Evolutionary conservation across 2,888 invertebrate genomes (phyloP).

Genomic region (Agrochola circellaris): DNA sequence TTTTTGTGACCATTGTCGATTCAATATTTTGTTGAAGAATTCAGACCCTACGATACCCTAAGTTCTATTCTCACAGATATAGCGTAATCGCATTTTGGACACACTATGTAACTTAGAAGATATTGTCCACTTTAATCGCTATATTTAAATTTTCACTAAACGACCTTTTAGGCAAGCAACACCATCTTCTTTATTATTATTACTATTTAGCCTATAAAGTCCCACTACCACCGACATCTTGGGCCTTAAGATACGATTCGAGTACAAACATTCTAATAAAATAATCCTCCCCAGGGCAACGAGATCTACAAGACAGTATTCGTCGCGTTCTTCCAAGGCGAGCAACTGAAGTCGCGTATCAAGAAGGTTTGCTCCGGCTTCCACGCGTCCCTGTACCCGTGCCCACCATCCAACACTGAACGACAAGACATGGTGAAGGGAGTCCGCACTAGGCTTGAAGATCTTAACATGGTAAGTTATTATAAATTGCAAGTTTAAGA

Average conservation of each 20-base stretch:
- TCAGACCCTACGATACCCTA: too few relatives aligned
- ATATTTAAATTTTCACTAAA: too few relatives aligned
- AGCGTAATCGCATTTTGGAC: too few relatives aligned
- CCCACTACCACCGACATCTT: background rate
- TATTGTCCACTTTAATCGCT: too few relatives aligned
- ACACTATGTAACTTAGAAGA: too few relatives aligned
- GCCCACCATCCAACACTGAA: slow-evolving; percentile 96
- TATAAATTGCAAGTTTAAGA: background rate
- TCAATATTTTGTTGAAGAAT: too few relatives aligned
- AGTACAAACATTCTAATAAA: background rate
- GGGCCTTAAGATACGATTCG: background rate
- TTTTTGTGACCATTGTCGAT: too few relatives aligned
- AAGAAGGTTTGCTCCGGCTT: slow-evolving; percentile 98
- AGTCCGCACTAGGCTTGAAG: slow-evolving; percentile 96
- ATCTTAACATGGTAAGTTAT: slow-evolving; percentile 92
- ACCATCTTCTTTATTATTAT: background rate
- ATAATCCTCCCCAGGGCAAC: slow-evolving; percentile 92
- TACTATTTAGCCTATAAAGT: background rate
- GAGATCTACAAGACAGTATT: slow-evolving; percentile 97
- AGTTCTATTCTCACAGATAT: too few relatives aligned
- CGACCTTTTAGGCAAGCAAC: too few relatives aligned
- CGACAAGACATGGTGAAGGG: slow-evolving; percentile 97
- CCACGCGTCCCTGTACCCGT: slow-evolving; percentile 97
- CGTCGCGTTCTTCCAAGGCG: slow-evolving; percentile 97
- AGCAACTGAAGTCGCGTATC: slow-evolving; percentile 96